phyloP scores from a whole-genome alignment of 2,113 vertebrate genomes.

The Semnornis frantzii region DNA sequence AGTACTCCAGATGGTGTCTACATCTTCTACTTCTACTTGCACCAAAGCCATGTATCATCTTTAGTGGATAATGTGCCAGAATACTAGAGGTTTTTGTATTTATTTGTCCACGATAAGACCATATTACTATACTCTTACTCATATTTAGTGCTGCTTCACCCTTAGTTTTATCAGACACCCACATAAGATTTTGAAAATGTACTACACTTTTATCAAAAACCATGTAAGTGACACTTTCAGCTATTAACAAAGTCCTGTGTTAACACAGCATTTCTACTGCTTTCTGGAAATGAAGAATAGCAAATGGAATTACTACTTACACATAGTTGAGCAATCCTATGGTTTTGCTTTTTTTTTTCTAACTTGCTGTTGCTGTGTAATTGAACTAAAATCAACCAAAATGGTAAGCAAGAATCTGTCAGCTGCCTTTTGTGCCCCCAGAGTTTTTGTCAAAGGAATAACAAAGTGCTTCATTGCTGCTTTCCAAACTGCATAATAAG shows the following conservation, averaged over 20 bases:
- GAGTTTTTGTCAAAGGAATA: conserved; percentile 27
- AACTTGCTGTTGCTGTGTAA: not conserved
- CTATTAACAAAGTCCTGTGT: not conserved
- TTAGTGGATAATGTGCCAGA: not conserved
- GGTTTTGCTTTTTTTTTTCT: not conserved
- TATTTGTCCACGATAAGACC: conserved; percentile 2
- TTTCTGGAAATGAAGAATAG: conserved; percentile 3
- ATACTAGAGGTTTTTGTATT: not conserved
- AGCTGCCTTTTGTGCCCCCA: not conserved
- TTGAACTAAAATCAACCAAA: conserved; percentile 33
- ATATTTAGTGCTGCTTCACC: not conserved
- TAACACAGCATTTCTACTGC: not conserved
- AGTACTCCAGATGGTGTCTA: too few species aligned
- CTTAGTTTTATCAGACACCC: conserved; percentile 11
- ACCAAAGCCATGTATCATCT: not conserved
- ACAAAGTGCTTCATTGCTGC: conserved; percentile 2
- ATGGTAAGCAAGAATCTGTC: not conserved
- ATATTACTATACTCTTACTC: not conserved
- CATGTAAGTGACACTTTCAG: not conserved
- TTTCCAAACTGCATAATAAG: conserved; percentile 30
- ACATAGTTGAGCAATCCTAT: not conserved
- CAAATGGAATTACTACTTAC: not conserved
- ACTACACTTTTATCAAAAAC: not conserved
- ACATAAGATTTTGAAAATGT: not conserved
- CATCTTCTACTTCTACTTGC: too few species aligned